phyloP scores from a whole-genome alignment of 2,888 invertebrate species.

The Ophion obscuratus region DNA sequence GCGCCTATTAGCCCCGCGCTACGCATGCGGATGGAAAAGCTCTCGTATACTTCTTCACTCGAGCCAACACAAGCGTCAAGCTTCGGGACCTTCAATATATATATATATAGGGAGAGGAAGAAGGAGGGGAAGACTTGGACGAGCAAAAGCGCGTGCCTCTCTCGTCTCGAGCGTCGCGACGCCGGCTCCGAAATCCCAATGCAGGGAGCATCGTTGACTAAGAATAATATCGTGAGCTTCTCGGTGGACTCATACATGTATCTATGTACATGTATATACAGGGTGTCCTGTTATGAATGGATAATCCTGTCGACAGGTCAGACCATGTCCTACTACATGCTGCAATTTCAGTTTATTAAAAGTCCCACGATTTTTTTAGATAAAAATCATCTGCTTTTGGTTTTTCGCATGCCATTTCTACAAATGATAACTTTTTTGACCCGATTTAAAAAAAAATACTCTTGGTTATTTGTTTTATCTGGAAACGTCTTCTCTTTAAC shows the following conservation, averaged over 20 bases:
- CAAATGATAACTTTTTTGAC: too few relatives aligned
- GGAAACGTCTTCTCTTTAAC: too few relatives aligned
- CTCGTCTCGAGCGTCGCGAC: slow-evolving; percentile 64
- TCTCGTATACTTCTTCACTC: slow-evolving; percentile 42
- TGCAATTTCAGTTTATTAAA: background rate
- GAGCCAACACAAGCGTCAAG: slow-evolving; percentile 11
- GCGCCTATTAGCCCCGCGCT: slow-evolving; percentile 77
- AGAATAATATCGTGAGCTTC: slow-evolving; percentile 76
- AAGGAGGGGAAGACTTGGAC: slow-evolving; percentile 5
- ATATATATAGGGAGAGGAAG: slow-evolving; percentile 31
- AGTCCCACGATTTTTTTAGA: background rate
- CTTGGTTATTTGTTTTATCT: too few relatives aligned
- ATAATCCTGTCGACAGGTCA: too few relatives aligned
- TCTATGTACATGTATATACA: slow-evolving; percentile 35
- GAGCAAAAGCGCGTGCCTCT: slow-evolving; percentile 61
- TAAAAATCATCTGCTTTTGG: too few relatives aligned
- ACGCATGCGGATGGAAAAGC: slow-evolving; percentile 79
- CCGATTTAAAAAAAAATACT: too few relatives aligned
- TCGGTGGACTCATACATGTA: slow-evolving; percentile 43
- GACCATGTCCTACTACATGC: too few relatives aligned
- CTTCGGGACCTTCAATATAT: slow-evolving; percentile 10
- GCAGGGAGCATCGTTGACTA: slow-evolving; percentile 74
- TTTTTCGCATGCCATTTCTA: too few relatives aligned
- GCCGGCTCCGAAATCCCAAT: slow-evolving; percentile 70
- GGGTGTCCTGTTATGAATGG: too few relatives aligned